Percentiles rank a stretch among this genome's conserved stretches.
These are phyloP conservation scores for Onychomys torridus DNA, from an alignment of 2,797 vertebrate species.

Conservation along the genomic window DNA sequence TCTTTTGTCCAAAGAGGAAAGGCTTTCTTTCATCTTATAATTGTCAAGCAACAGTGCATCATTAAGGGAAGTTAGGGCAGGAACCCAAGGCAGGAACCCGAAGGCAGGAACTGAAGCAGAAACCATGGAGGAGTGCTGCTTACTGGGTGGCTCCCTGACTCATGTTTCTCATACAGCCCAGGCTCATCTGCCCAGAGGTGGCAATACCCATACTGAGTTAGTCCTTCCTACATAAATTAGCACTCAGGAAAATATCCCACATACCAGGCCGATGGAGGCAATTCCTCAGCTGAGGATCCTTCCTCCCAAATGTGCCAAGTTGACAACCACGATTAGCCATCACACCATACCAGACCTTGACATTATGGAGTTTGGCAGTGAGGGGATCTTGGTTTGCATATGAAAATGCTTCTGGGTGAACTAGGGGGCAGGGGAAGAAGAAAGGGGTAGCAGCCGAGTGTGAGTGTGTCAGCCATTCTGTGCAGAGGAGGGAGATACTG, in stretches of 20 bases:
- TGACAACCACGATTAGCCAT: not conserved
- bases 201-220: not conserved
- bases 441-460: no score
- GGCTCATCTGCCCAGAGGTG: no score
- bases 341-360: not conserved
- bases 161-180: not conserved
- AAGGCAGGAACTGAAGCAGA: not conserved
- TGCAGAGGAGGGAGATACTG: not conserved
- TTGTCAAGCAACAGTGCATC: not conserved
- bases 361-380: not conserved
- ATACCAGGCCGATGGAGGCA: not conserved
- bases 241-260: not conserved
- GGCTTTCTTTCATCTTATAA: not conserved
- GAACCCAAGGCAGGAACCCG: not conserved
- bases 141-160: not conserved
- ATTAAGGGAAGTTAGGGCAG: not conserved
- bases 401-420: not conserved
- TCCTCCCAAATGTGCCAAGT: not conserved
- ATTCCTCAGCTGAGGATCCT: no score
- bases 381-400: not conserved
- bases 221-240: not conserved
- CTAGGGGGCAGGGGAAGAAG: fast-evolving
- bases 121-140: not conserved
- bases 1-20: not conserved
- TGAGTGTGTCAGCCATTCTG: not conserved